phyloP scores from a whole-genome alignment of 2,113 vertebrate genomes.

The Megatriorchis doriae region DNA sequence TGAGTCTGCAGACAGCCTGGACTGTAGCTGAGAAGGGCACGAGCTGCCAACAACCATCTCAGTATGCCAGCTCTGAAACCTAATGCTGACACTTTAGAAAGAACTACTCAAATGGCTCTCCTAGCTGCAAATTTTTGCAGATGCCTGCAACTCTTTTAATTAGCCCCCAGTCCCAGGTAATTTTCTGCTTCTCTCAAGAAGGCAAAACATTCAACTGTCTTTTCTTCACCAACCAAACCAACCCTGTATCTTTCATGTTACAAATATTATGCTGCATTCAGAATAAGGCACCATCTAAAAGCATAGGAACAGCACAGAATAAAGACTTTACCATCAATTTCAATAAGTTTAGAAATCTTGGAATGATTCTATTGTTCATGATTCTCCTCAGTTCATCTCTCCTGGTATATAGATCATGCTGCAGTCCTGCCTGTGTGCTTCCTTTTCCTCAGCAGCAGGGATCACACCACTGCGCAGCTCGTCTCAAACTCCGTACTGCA shows the following conservation, averaged over 20 bases:
- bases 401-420: not conserved
- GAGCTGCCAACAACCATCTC: not conserved
- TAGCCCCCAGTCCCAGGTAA: conserved; percentile 5
- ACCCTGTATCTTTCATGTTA: not conserved
- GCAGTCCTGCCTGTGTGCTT: not conserved
- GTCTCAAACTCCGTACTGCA: not conserved
- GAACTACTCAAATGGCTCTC: not conserved
- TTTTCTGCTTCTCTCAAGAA: conserved; percentile 15
- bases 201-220: not conserved
- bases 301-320: not conserved
- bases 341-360: conserved; percentile 13
- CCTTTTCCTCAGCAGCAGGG: not conserved
- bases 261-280: not conserved
- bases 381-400: conserved; percentile 17
- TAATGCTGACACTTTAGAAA: conserved; percentile 23
- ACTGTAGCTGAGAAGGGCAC: not conserved
- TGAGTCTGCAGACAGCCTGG: not conserved
- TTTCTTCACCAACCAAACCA: not conserved
- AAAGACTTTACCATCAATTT: conserved; percentile 13
- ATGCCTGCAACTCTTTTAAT: conserved; percentile 40
- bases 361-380: conserved; percentile 6
- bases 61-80: not conserved
- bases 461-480: not conserved
- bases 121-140: conserved; percentile 27
- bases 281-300: not conserved